A percentile compares a stretch with the other conserved stretches of the same genome.
phyloP scores from a whole-genome alignment of 2,888 invertebrate genomes.

The Ernsta delagoae region DNA sequence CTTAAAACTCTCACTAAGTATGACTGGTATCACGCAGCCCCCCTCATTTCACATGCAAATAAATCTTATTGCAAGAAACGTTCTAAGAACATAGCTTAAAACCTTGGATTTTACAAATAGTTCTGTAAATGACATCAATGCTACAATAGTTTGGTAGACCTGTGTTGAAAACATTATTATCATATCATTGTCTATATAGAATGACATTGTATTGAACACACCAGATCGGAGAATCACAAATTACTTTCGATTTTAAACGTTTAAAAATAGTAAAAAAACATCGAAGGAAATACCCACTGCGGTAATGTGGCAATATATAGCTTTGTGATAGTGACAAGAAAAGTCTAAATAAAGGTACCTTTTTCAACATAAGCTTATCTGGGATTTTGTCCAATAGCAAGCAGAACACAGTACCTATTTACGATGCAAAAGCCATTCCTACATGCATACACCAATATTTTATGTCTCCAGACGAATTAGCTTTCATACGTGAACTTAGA shows the following conservation, averaged over 20 bases:
- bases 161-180: not conserved
- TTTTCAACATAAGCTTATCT: conserved; percentile 8
- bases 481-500: conserved; percentile 20
- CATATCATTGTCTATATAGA: no score
- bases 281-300: no score
- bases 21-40: no score
- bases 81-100: no score
- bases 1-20: no score
- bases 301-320: not conserved
- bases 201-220: no score
- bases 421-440: conserved; percentile 42
- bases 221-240: not conserved
- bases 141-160: no score
- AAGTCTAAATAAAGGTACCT: conserved; percentile 14
- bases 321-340: not conserved
- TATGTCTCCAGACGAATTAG: conserved; percentile 13
- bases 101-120: no score
- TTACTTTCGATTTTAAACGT: not conserved
- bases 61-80: no score
- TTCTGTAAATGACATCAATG: no score
- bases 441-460: conserved; percentile 40
- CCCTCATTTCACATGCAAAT: no score
- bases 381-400: conserved; percentile 14
- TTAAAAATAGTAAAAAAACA: no score
- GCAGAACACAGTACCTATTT: conserved; percentile 29